Percentiles rank a stretch among this genome's conserved stretches.
Evolutionary conservation across 2,888 invertebrate species (phyloP).

Genomic region (Stictocephala bisonia): DNA sequence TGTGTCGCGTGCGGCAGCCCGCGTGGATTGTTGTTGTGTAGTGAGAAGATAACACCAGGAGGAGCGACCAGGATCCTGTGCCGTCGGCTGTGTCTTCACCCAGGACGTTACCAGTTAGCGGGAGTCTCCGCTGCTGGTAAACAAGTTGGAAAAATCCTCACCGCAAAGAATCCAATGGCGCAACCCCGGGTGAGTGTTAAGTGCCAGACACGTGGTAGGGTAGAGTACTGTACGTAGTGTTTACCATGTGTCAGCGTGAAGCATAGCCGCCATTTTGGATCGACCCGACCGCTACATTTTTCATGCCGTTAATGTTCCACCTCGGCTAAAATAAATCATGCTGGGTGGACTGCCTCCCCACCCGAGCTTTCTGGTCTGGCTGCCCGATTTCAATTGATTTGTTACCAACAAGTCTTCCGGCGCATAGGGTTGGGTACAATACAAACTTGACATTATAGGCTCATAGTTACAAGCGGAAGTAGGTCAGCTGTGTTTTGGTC

Average conservation of each 20-base stretch:
- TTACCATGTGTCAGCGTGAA: conserved; percentile 40
- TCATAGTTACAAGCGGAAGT: too few relatives aligned
- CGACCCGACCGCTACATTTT: conserved; percentile 41
- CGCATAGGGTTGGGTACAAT: too few relatives aligned
- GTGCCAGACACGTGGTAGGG: conserved; percentile 1
- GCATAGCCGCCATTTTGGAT: conserved; percentile 44
- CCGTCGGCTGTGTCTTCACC: conserved; percentile 32
- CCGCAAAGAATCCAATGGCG: conserved; percentile 70
- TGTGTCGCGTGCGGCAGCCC: background rate
- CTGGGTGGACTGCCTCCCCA: conserved; percentile 10
- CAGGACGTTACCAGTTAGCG: conserved; percentile 41
- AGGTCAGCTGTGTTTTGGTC: too few relatives aligned
- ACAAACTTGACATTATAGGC: too few relatives aligned
- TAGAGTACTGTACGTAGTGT: conserved; percentile 24
- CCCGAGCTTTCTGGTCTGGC: background rate
- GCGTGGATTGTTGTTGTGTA: conserved; percentile 12
- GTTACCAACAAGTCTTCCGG: too few relatives aligned
- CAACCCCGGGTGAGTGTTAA: conserved; percentile 83
- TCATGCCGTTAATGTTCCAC: conserved; percentile 41
- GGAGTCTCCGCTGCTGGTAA: conserved; percentile 43
- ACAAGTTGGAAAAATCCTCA: conserved; percentile 45
- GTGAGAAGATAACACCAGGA: too few relatives aligned
- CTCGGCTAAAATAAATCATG: conserved; percentile 42
- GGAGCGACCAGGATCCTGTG: conserved; percentile 33
- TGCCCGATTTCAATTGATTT: conserved; percentile 22